Percentiles rank a stretch among this genome's conserved stretches.
Evolutionary conservation across 1,140 invertebrate genomes (phyloP).

Genomic region (Calephelis virginiensis): DNA sequence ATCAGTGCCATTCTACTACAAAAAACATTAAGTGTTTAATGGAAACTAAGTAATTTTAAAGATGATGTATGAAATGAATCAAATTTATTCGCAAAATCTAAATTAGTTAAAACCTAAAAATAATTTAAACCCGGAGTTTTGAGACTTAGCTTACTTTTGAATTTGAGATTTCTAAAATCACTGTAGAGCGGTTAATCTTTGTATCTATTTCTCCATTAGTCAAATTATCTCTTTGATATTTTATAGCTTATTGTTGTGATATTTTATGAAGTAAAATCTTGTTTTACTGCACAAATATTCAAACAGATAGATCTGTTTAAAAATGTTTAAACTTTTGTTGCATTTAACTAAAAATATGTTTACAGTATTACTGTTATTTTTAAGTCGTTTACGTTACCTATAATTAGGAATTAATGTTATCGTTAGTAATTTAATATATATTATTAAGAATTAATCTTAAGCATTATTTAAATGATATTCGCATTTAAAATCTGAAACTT

Average conservation of each 20-base stretch:
- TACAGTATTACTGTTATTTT: slow-evolving; percentile 9
- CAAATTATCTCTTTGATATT: neutral
- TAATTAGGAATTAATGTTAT: slow-evolving; percentile 21
- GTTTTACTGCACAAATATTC: slow-evolving; percentile 12
- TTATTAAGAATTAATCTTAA: neutral
- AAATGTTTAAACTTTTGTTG: slow-evolving; percentile 6
- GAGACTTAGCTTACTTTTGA: neutral
- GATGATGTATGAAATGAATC: too few relatives aligned
- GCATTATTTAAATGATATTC: neutral
- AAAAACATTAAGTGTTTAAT: too few relatives aligned
- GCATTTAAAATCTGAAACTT: neutral
- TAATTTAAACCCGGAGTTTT: neutral
- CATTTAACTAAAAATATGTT: slow-evolving; percentile 4
- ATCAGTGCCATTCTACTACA: too few relatives aligned
- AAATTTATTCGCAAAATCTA: too few relatives aligned
- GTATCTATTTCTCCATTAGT: neutral
- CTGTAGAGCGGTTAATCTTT: neutral
- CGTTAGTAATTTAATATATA: neutral
- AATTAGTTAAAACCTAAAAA: neutral
- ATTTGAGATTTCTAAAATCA: slow-evolving; percentile 4
- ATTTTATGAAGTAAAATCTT: neutral
- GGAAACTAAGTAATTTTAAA: too few relatives aligned
- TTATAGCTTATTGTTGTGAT: slow-evolving; percentile 12
- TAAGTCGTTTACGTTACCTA: slow-evolving; percentile 18
- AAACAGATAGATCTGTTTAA: slow-evolving; percentile 6